phyloP scores from a whole-genome alignment of 37 sponge, comb jelly and placozoan genomes.

The Theonella swinhoei region DNA sequence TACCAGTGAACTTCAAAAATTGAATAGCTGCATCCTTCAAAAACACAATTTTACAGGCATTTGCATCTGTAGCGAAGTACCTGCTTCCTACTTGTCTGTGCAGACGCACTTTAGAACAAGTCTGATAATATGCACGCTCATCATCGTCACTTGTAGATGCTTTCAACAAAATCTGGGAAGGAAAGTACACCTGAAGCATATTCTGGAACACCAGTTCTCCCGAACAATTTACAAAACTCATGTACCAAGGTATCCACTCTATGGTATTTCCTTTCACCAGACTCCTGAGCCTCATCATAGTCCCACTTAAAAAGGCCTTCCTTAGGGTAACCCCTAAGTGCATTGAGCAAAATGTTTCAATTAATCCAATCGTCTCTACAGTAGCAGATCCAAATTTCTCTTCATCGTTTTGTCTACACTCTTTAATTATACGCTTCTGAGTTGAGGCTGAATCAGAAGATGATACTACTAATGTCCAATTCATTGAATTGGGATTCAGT shows the following conservation, averaged over 20 bases:
- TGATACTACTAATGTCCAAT: conserved; percentile 39
- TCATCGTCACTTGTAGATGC: conserved; percentile 7
- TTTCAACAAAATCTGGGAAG: conserved; percentile 49
- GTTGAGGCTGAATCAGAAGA: conserved; percentile 45
- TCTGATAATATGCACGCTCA: conserved; percentile 11
- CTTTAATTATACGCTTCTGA: conserved; percentile 38
- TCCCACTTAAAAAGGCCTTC: conserved; percentile 45
- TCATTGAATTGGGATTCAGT: conserved; percentile 31
- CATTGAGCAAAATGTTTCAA: conserved; percentile 57
- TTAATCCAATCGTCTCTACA: conserved; percentile 27
- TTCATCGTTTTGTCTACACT: conserved; percentile 33
- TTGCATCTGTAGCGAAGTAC: conserved; percentile 50
- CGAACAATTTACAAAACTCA: conserved; percentile 58
- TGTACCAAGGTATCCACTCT: conserved; percentile 49
- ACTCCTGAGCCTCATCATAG: neutral
- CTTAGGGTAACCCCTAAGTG: conserved; percentile 53
- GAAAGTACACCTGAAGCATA: conserved; percentile 40
- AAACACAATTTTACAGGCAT: conserved; percentile 39
- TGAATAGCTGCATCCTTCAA: conserved; percentile 47
- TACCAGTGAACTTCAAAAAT: conserved; percentile 39
- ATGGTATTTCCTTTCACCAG: conserved; percentile 1
- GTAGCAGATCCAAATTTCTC: conserved; percentile 24
- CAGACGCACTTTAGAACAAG: conserved; percentile 14
- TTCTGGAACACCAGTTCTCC: conserved; percentile 34
- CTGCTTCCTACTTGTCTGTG: conserved; percentile 56